A percentile compares a stretch with the other conserved stretches of the same genome.
Conservation (phyloP, 2,888 invertebrate species). For the Andricus curvator region DNA sequence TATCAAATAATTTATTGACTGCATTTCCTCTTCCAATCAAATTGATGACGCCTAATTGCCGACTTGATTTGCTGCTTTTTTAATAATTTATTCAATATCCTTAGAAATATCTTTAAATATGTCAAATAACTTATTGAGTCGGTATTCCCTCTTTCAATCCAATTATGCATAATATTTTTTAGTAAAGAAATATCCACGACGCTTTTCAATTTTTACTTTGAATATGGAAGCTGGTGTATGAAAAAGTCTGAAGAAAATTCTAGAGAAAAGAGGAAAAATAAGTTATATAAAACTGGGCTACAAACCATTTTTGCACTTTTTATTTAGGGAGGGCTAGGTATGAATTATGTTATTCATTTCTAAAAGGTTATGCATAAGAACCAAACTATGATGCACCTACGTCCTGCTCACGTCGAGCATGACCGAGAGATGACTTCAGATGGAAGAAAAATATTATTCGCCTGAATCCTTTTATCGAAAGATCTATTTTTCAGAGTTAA, state of each 20-base stretch:
- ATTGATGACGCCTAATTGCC: too few relatives aligned
- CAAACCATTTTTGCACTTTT: not conserved
- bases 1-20: too few relatives aligned
- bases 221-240: not conserved
- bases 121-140: too few relatives aligned
- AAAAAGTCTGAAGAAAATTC: not conserved
- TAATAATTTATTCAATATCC: too few relatives aligned
- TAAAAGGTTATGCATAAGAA: slow-evolving; percentile 39
- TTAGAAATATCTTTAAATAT: too few relatives aligned
- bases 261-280: slow-evolving; percentile 20
- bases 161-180: not conserved
- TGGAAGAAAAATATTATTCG: slow-evolving; percentile 64
- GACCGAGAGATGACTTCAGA: slow-evolving; percentile 54
- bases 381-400: not conserved
- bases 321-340: slow-evolving; percentile 1
- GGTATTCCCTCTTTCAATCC: too few relatives aligned
- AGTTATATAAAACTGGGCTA: not conserved
- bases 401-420: slow-evolving; percentile 15
- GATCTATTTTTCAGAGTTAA: slow-evolving; percentile 63
- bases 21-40: too few relatives aligned
- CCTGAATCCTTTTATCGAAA: slow-evolving; percentile 59
- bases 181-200: not conserved
- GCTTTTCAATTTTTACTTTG: not conserved
- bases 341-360: slow-evolving; percentile 28
- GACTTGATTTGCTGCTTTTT: too few relatives aligned